phyloP scores from a whole-genome alignment of 2,888 invertebrate species.

The Cerastis leucographa region DNA sequence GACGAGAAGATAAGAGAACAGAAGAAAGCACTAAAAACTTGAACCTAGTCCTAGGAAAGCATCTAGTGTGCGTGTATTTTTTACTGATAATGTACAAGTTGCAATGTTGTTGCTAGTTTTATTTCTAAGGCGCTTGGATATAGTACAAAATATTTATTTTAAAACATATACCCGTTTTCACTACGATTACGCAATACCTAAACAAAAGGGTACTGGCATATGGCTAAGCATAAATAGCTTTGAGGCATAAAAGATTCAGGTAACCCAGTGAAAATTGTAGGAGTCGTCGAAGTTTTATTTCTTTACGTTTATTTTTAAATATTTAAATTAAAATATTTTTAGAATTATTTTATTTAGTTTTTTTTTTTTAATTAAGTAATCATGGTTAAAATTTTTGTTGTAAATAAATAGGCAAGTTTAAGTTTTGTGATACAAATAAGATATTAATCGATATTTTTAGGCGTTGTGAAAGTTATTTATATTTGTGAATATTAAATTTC shows the following conservation, averaged over 20 bases:
- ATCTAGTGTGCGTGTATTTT: neutral
- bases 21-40: conserved; percentile 59
- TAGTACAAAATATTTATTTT: conserved; percentile 6
- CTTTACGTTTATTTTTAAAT: neutral
- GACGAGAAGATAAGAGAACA: conserved; percentile 68
- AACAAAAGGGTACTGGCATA: neutral
- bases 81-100: neutral
- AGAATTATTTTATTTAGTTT: conserved; percentile 1
- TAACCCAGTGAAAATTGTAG: neutral
- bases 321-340: neutral
- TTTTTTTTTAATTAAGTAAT: neutral
- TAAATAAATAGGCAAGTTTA: neutral
- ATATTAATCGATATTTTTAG: neutral
- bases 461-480: conserved; percentile 15
- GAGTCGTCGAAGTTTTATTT: conserved; percentile 9
- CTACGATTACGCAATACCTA: neutral
- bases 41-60: conserved; percentile 3
- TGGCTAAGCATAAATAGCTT: neutral
- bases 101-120: conserved; percentile 17
- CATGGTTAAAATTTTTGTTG: neutral
- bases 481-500: neutral
- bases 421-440: neutral
- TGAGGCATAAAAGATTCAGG: neutral
- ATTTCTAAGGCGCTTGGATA: conserved; percentile 24
- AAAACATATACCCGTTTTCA: neutral